Evolutionary conservation across 2,888 invertebrate genomes (phyloP).

Genomic region (Spatulosminthurus flaviceps): DNA sequence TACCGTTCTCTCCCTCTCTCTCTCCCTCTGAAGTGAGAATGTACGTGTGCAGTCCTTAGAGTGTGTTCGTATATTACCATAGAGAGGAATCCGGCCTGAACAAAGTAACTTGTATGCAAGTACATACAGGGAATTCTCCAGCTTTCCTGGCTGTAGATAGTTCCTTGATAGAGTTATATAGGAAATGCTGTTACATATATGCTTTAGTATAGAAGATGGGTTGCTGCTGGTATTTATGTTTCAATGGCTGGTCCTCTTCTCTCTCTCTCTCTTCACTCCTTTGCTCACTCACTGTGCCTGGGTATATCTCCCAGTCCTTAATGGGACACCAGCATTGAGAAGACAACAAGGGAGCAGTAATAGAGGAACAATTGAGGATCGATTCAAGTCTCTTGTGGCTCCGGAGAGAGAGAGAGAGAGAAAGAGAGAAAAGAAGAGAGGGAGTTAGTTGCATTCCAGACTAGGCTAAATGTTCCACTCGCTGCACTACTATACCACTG

Average conservation of each 20-base stretch:
- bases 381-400: slow-evolving; percentile 40
- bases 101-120: too few species aligned
- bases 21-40: too few species aligned
- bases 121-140: too few species aligned
- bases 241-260: not conserved
- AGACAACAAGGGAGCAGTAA: slow-evolving; percentile 19
- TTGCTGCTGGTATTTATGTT: not conserved
- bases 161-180: too few species aligned
- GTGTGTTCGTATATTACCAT: too few species aligned
- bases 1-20: too few species aligned
- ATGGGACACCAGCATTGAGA: not conserved
- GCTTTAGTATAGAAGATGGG: not conserved
- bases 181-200: not conserved
- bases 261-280: slow-evolving; percentile 8
- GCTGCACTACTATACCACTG: too few species aligned
- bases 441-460: not conserved
- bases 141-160: too few species aligned
- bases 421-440: not conserved
- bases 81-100: too few species aligned
- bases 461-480: not conserved
- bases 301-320: not conserved
- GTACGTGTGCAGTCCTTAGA: too few species aligned
- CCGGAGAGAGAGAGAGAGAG: not conserved
- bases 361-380: slow-evolving; percentile 38
- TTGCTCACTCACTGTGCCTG: not conserved